phyloP scores from a whole-genome alignment of 2,113 vertebrate genomes.

The Acrocephalus arundinaceus region DNA sequence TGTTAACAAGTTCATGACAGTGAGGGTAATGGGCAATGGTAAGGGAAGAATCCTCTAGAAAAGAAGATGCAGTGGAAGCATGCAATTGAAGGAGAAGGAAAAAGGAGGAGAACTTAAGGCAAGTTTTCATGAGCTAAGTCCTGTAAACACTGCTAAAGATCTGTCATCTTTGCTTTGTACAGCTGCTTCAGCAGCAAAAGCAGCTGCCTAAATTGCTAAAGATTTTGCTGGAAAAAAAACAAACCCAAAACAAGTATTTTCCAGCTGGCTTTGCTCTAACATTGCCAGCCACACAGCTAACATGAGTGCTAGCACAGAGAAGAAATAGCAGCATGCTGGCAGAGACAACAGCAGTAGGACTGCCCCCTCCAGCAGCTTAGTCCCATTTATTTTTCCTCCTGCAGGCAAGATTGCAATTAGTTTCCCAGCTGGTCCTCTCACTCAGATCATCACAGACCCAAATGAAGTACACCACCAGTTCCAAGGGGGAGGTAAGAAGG shows the following conservation, averaged over 20 bases:
- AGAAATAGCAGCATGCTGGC: not conserved
- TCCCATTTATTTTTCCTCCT: not conserved
- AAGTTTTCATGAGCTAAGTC: not conserved
- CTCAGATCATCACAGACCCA: not conserved
- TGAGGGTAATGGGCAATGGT: not conserved
- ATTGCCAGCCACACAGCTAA: not conserved
- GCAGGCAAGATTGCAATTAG: not conserved
- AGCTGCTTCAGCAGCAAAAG: not conserved
- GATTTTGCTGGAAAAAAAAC: not conserved
- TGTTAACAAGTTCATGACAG: not conserved
- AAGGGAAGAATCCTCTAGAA: not conserved
- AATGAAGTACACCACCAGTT: not conserved
- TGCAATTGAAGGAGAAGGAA: not conserved
- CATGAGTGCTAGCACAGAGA: not conserved
- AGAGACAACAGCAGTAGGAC: not conserved
- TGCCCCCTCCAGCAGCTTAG: not conserved
- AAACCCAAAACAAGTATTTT: not conserved
- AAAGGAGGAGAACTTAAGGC: not conserved
- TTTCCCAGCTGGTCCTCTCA: not conserved
- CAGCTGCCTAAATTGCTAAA: not conserved
- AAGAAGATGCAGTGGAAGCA: not conserved
- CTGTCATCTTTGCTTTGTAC: not conserved
- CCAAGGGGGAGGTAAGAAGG: not conserved
- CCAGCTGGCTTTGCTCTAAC: not conserved
- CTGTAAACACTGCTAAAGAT: not conserved